Base-by-base conservation (phyloP, 2,113 vertebrate species). In the Seriola dumerili region DNA sequence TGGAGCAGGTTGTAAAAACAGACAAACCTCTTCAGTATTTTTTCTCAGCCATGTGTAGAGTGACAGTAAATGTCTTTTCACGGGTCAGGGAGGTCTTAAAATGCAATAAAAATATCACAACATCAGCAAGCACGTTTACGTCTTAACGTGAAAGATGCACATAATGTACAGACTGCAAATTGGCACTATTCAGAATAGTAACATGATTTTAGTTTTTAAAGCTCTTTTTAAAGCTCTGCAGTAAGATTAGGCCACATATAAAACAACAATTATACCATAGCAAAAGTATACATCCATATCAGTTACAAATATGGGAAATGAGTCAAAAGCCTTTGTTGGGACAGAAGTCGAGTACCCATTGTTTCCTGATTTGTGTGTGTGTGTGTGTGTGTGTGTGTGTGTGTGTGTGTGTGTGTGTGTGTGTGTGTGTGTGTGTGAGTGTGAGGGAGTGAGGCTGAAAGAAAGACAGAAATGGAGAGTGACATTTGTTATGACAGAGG, bases 1-100 rank as follows among this genome's bases (percentile, higher is more conserved):
- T 89, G 52, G 61, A 87, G 38, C 55, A 52, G 62, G 44, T 74
- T 38, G 69, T 86, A 86, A 89, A 87, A 78, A 83, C 58, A 78
- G 69, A 83, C 80, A 87, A 72, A 88, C 78, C 84, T 85, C 87
- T 90, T 76, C 36, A 88, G 80, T 85, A 59, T 84, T 84, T 85
- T 79, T 84, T 61, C 17, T 21, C 44, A 62, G 46, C 72, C 87
- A 77, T 85, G 83, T 86, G 76, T 87, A 68, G 77, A 88, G 80
- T 76, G 70, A 82, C 61, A 83, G 59, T 80, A 69, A 81, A 84
- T 52, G 66, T 71, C 50, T 88, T 68, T 85, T 78, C 59, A 29
- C n/a, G 3, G 52, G 64, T 85, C 80, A 59, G 29, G 40, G 12
- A 75, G 76, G 61, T 90, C 52, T 16, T 72, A 21, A 70, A 62